phyloP scores from a whole-genome alignment of 2,888 invertebrate genomes.

The Alcis repandata region DNA sequence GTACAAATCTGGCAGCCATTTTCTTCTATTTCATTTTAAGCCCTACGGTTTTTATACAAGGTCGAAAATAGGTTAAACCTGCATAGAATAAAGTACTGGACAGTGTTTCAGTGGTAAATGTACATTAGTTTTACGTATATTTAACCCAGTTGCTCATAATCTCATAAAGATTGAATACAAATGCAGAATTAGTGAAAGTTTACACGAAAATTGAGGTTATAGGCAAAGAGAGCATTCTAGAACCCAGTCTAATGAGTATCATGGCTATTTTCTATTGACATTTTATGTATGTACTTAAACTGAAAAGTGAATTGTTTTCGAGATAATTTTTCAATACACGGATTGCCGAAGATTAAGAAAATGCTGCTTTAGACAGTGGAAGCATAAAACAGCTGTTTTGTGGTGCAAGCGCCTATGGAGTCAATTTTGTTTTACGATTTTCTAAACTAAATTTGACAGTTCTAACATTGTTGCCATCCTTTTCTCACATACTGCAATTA shows the following conservation, averaged over 20 bases:
- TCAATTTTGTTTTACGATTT: too few relatives aligned
- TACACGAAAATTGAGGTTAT: constrained; percentile 7
- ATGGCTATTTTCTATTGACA: neutral
- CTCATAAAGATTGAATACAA: constrained; percentile 29
- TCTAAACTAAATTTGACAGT: too few relatives aligned
- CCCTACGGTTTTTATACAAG: constrained; percentile 36
- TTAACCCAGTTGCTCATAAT: constrained; percentile 47
- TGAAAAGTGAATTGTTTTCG: too few relatives aligned
- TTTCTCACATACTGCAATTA: too few relatives aligned
- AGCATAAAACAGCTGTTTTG: too few relatives aligned
- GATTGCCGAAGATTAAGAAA: too few relatives aligned
- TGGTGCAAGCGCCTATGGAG: too few relatives aligned
- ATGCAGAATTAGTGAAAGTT: constrained; percentile 15
- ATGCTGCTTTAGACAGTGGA: too few relatives aligned
- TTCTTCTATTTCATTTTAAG: constrained; percentile 35
- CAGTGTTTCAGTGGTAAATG: constrained; percentile 39
- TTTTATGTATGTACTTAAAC: neutral
- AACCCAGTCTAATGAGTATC: constrained; percentile 34
- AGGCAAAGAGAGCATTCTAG: constrained; percentile 29
- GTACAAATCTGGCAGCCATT: constrained; percentile 39
- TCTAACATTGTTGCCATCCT: too few relatives aligned
- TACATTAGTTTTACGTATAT: constrained; percentile 36
- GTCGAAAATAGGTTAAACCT: constrained; percentile 43
- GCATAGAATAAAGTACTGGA: constrained; percentile 36
- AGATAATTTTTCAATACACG: too few relatives aligned